These are phyloP conservation scores for Telmatochromis bifrenatus DNA, from an alignment of 2,113 vertebrate genomes.

Conservation along the genomic window DNA sequence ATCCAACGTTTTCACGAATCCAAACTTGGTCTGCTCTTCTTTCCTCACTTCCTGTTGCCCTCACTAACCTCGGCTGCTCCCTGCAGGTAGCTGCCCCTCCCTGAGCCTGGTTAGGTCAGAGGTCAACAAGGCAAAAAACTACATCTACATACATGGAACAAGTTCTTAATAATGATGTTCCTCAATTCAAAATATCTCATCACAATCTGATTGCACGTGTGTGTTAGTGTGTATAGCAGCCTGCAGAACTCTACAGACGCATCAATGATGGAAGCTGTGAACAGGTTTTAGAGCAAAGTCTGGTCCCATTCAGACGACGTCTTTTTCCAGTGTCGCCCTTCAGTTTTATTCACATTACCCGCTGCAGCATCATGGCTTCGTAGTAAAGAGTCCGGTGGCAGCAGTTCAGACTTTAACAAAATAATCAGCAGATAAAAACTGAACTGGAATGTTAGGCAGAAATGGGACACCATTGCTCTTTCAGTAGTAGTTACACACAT, in stretches of 20 bases:
- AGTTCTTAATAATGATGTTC: not conserved
- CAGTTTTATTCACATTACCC: rapidly evolving
- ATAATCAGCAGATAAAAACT: not conserved
- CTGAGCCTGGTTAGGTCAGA: not conserved
- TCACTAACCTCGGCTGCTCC: not conserved
- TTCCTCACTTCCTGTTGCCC: not conserved
- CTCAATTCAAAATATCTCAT: not conserved
- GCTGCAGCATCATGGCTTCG: not conserved
- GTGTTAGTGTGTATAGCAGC: not conserved
- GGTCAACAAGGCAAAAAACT: not conserved
- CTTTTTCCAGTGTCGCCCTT: not conserved
- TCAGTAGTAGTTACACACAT: not conserved
- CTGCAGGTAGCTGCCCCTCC: not conserved
- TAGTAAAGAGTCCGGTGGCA: not conserved
- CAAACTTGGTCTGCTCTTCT: not conserved
- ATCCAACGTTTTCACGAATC: not conserved
- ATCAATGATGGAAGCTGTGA: not conserved
- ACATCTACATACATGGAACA: not conserved
- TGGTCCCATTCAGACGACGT: not conserved
- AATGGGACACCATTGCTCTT: not conserved
- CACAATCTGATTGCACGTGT: not conserved
- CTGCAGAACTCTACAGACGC: not conserved
- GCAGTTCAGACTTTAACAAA: not conserved
- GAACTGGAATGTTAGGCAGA: not conserved
- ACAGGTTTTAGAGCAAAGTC: not conserved